Evolutionary conservation across 35 echinoderm and acorn worm genomes (phyloP).

Genomic region (Eucidaris tribuloides): DNA sequence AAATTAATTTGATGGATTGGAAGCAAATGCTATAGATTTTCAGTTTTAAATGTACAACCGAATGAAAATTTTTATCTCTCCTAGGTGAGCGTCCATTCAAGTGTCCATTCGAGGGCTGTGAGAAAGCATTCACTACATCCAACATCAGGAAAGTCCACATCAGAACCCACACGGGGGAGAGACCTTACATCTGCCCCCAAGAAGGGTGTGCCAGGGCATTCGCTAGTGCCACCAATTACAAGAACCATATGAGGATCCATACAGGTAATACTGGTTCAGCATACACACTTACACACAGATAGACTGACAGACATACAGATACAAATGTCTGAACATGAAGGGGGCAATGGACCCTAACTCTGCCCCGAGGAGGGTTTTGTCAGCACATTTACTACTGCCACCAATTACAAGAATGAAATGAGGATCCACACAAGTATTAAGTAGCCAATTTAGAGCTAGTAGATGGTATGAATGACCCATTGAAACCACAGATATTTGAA

Average conservation of each 20-base stretch:
- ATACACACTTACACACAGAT: too few relatives aligned
- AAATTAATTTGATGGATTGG: background rate
- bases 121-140: slow-evolving; percentile 92
- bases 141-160: slow-evolving; percentile 99
- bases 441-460: too few relatives aligned
- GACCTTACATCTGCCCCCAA: slow-evolving; percentile 89
- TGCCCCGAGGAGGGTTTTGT: too few relatives aligned
- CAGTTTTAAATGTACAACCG: background rate
- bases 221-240: slow-evolving; percentile 97
- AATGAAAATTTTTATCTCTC: background rate
- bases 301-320: too few relatives aligned
- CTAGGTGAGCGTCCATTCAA: slow-evolving; percentile 98
- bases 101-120: slow-evolving; percentile 97
- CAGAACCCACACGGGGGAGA: slow-evolving; percentile 86
- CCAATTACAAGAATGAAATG: too few relatives aligned
- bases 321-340: too few relatives aligned
- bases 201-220: slow-evolving; percentile 79
- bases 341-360: too few relatives aligned
- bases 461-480: too few relatives aligned
- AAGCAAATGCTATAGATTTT: background rate
- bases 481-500: too few relatives aligned
- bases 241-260: slow-evolving; percentile 99
- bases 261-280: slow-evolving; percentile 69
- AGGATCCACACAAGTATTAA: too few relatives aligned
- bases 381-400: too few relatives aligned